Evolutionary conservation across 2,113 vertebrate genomes (phyloP).

Genomic region (Rhipidura dahli): DNA sequence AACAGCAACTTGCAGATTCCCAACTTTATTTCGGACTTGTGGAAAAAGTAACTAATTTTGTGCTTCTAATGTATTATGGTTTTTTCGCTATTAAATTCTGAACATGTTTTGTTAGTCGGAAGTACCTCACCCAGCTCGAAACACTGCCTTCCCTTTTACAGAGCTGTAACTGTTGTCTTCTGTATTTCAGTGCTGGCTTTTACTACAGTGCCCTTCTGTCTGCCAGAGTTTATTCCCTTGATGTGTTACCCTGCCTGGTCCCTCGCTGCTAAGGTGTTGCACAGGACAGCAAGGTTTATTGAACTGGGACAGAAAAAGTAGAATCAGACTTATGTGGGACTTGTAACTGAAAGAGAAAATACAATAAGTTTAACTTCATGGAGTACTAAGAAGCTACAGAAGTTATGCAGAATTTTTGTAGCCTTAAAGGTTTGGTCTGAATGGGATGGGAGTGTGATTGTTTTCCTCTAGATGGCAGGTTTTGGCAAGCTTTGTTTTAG

Average conservation of each 20-base stretch:
- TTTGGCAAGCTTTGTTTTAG: slow-evolving; percentile 23
- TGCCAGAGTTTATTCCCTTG: not conserved
- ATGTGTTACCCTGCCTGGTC: not conserved
- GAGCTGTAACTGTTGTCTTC: not conserved
- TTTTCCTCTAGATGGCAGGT: slow-evolving; percentile 56
- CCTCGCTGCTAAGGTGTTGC: not conserved
- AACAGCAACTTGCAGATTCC: not conserved
- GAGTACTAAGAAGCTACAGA: not conserved
- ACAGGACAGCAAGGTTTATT: not conserved
- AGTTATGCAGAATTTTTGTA: not conserved
- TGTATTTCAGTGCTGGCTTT: not conserved
- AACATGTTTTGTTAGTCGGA: not conserved
- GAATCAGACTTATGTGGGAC: not conserved
- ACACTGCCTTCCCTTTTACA: not conserved
- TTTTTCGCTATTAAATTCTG: not conserved
- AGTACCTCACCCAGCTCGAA: not conserved
- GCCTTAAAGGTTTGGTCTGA: not conserved
- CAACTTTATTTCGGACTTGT: not conserved
- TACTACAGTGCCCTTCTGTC: not conserved
- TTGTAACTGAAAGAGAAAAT: not conserved
- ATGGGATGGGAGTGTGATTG: not conserved
- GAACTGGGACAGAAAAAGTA: not conserved
- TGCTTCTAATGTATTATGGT: fast-evolving
- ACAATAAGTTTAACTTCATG: not conserved
- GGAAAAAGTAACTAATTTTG: not conserved